Percentiles rank a stretch among this genome's conserved stretches.
phyloP scores from a whole-genome alignment of 2,797 vertebrate species.

The Jordanella pulchra region DNA sequence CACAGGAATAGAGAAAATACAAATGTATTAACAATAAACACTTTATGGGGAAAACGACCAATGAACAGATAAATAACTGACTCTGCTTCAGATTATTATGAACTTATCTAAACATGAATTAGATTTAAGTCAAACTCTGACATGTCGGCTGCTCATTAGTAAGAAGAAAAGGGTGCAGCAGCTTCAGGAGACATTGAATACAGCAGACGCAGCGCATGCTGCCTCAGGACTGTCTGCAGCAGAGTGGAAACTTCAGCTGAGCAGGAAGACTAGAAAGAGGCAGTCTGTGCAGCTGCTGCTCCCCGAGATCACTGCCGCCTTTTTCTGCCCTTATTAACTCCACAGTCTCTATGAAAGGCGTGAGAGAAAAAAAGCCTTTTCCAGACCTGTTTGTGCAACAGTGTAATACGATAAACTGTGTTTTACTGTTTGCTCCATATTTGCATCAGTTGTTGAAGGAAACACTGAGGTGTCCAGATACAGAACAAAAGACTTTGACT shows the following conservation, averaged over 20 bases:
- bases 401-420: background rate
- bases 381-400: slow-evolving; percentile 3
- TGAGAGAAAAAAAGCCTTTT: background rate
- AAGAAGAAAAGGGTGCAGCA: background rate
- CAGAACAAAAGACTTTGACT: background rate
- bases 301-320: slow-evolving; percentile 43
- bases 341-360: background rate
- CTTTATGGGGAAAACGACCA: background rate
- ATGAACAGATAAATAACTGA: background rate
- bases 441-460: background rate
- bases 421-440: background rate
- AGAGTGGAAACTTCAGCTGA: slow-evolving; percentile 29
- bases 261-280: slow-evolving; percentile 40
- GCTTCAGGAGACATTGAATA: background rate
- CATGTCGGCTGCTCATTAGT: background rate
- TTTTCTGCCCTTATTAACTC: slow-evolving; percentile 27
- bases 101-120: background rate
- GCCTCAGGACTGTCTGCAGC: slow-evolving; percentile 54
- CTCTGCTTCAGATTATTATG: background rate
- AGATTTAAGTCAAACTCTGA: background rate
- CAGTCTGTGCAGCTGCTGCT: slow-evolving; percentile 47
- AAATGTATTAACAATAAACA: background rate
- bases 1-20: background rate
- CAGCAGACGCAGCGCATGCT: slow-evolving; percentile 14
- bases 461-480: background rate